Conservation (phyloP, 2,888 invertebrate species). For the Epinotia bilunana region DNA sequence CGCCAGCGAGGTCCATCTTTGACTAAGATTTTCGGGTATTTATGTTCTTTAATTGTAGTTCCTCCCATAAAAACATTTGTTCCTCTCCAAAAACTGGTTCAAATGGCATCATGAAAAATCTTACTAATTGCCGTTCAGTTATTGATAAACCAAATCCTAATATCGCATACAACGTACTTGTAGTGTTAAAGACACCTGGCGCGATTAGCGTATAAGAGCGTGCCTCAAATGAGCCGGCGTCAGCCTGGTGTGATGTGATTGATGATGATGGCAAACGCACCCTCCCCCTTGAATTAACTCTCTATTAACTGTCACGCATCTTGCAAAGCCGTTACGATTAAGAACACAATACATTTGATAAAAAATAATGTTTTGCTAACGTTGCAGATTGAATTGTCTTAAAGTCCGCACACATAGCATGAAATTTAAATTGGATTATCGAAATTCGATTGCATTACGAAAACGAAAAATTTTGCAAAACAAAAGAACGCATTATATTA, state of each 20-base stretch:
- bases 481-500: not conserved
- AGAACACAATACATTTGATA: conserved; percentile 3
- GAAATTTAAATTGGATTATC: not conserved
- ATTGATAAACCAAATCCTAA: not conserved
- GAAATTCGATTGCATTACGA: not conserved
- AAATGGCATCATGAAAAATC: not conserved
- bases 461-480: not conserved
- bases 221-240: conserved; percentile 63
- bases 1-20: no score
- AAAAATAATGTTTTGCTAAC: not conserved
- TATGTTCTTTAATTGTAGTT: no score
- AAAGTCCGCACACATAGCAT: not conserved
- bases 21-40: no score
- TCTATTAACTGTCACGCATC: conserved; percentile 48
- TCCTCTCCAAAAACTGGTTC: no score
- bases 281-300: conserved; percentile 57
- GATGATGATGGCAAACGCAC: conserved; percentile 68
- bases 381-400: not conserved
- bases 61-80: no score
- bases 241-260: conserved; percentile 67
- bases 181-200: conserved; percentile 32
- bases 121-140: not conserved
- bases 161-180: not conserved
- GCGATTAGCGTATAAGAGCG: conserved; percentile 37
- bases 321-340: conserved; percentile 2